Conservation (phyloP, 2,797 vertebrate species). For the Salmo trutta region DNA sequence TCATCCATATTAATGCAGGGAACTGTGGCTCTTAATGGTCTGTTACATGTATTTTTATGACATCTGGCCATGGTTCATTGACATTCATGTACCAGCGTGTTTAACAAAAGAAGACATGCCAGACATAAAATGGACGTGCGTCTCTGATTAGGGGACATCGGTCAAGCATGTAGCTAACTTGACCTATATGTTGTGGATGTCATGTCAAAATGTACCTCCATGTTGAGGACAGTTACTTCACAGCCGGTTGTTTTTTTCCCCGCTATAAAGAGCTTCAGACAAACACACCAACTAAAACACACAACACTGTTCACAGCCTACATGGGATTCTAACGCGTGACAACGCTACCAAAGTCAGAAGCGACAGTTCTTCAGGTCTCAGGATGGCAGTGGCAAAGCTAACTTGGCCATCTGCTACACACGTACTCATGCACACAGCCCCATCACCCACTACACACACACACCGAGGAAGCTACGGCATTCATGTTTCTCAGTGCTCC, state of each 20-base stretch:
- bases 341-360: too few species aligned
- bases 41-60: conserved; percentile 35
- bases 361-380: too few species aligned
- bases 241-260: not conserved
- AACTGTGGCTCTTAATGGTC: conserved; percentile 32
- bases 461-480: not conserved
- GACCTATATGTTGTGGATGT: not conserved
- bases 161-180: not conserved
- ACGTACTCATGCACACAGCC: not conserved
- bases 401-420: not conserved
- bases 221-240: not conserved
- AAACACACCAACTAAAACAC: too few species aligned
- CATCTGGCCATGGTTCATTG: conserved; percentile 48
- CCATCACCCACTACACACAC: not conserved
- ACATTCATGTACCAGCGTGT: conserved; percentile 27
- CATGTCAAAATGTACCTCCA: not conserved
- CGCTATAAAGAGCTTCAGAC: not conserved
- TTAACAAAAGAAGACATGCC: conserved; percentile 6
- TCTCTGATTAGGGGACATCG: conserved; percentile 1
- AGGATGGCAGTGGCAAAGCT: too few species aligned
- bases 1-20: conserved; percentile 16
- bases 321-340: too few species aligned
- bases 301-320: too few species aligned
- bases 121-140: conserved; percentile 26
- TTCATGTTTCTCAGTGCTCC: conserved; percentile 1